Evolutionary conservation across 2,888 invertebrate genomes (phyloP), one percentile per base, ranked within the genome.

Genomic region (Mechanitis mazaeus): DNA sequence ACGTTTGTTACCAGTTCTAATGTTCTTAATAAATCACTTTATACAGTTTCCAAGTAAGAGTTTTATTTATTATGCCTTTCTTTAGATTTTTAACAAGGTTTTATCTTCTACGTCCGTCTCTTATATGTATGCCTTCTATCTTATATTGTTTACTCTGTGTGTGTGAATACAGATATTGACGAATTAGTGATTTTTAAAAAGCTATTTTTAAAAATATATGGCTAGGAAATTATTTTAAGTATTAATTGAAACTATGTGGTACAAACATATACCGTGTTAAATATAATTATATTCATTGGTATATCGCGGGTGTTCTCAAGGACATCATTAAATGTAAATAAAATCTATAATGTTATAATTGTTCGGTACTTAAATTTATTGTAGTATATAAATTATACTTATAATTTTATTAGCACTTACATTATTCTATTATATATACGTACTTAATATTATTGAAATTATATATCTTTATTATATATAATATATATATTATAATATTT

Each of bases 21-120:
- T 71, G 75, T 77, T 83, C 78, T 81, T 75, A 88, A 84, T 87
- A 87, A 85, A 80, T 82, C 81, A 84, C 86, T 88, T 87, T 88
- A 83, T 88, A 88, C 85, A 84, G 78, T 86, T 88, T 86, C 84
- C 77, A 83, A 85, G 70, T 70, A 12, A 54, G 59, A 71, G 68
- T 81, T 85, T 84, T 75, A 75, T 75, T 83, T 74, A 20, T 20
- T 20, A 20, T 55, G 7, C 42, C 11, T 9, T 42, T 9, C 42
- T 42, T 9, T 9, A 9, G 42, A 42, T 42, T 12, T n/a, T 31
- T 6, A 54, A 3, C 38, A 12, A 42, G 20, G 7, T 42, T 45
- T 54, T 12, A 5, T n/a, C 7, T 12, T 12, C 6, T 20, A 20
- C 20, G 20, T 20, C 20, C 20, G 20, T 3, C 20, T 57, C 7